Evolutionary conservation across 64 coral and sea anemone genomes (phyloP), one percentile per base, ranked within the genome.

Genomic region (Actinia tenebrosa): DNA sequence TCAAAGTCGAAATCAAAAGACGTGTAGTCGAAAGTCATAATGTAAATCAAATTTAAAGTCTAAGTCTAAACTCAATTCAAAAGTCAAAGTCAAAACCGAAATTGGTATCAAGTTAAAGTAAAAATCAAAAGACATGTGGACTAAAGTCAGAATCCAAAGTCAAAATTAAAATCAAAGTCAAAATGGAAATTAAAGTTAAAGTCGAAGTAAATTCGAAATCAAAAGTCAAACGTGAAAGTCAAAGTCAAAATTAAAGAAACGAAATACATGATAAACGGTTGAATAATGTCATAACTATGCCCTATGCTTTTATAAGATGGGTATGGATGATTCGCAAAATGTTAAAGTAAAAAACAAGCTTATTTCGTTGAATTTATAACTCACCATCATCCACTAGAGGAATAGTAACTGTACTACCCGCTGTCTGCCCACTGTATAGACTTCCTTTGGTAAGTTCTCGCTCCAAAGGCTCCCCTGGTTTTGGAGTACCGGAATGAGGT

Each of bases 361-460:
- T 55, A 55, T 58, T 58, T 58, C 56, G 10, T 13, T 10, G 2
- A 2, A 14, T 66, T 66, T 7, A 79, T 16, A 20, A 6, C 89
- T 85, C 23, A 91, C 89, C 72, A 78, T 86, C 89, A 15, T 91
- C 89, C 52, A 9, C 83, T 53, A 91, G 43, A 20, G 88, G 94
- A 23, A 96, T 77, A 30, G 85, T 96, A 11, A 96, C 88, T n/a
- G 94, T 92, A 68, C 94, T 96, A 15, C 71, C 91, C 56, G 9
- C 66, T 20, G 94, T 96, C 16, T 89, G 90, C 7, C 72, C 94
- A 62, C 94, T 95, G 58, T 80, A 88, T 3, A 96, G 53, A 93
- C 94, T 96, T 14, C 91, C 91, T 85, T 90, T 96, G 18, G 94
- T 96, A 23, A 44, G n/a, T 61, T 87, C 78, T 79, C 94, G 88